These are phyloP conservation scores for Atlantisia rogersi DNA, from an alignment of 2,113 vertebrate genomes.

Conservation along the genomic window DNA sequence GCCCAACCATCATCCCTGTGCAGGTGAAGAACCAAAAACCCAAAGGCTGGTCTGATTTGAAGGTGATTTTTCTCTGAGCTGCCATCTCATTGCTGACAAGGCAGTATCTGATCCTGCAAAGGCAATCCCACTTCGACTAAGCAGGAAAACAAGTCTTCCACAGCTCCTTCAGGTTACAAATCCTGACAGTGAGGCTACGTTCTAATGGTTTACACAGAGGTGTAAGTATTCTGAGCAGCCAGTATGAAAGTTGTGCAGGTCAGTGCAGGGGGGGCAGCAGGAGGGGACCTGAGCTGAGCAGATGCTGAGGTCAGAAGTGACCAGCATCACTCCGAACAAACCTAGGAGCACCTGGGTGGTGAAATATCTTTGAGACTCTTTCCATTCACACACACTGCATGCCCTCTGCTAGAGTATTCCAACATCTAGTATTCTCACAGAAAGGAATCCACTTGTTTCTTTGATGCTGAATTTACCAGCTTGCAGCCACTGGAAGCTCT, in stretches of 20 bases:
- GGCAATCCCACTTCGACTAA: neutral
- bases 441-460: neutral
- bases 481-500: neutral
- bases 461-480: neutral
- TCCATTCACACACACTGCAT: fast-evolving
- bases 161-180: neutral
- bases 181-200: no score
- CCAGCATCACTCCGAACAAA: neutral
- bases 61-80: neutral
- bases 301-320: neutral
- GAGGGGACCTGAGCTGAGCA: neutral
- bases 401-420: neutral
- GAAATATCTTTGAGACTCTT: neutral
- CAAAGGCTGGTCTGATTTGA: neutral
- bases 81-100: neutral
- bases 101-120: neutral
- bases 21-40: neutral
- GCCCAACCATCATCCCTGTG: neutral
- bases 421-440: neutral
- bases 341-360: fast-evolving
- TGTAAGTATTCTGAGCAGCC: neutral
- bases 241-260: neutral
- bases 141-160: neutral
- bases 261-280: neutral
- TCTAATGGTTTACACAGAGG: neutral